A percentile compares a stretch with the other conserved stretches of the same genome.
Conservation (phyloP, 2,797 vertebrate genomes). For the Neosilurus hyrtlii region DNA sequence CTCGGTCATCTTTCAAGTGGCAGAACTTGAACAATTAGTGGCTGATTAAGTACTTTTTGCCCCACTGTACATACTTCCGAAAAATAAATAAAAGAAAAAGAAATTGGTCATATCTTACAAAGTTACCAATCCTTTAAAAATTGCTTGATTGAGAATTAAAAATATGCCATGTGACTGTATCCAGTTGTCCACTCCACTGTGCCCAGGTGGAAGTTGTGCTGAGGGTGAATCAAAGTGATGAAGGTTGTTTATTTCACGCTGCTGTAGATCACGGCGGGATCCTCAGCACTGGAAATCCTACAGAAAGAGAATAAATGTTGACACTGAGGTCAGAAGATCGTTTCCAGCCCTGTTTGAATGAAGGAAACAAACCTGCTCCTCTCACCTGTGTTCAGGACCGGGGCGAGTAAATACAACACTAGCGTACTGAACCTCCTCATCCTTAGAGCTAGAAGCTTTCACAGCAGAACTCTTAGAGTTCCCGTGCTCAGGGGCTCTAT, state of each 20-base stretch:
- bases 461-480: not conserved
- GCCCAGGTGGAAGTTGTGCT: not conserved
- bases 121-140: no score
- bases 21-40: no score
- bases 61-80: no score
- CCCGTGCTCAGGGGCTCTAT: not conserved
- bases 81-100: no score
- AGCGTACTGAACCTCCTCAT: not conserved
- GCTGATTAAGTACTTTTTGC: no score
- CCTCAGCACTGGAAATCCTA: constrained; percentile 1
- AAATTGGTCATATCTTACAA: no score
- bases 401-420: not conserved
- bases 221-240: not conserved
- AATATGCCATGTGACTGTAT: no score
- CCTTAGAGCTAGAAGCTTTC: not conserved
- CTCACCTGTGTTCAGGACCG: not conserved
- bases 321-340: not conserved
- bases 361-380: not conserved
- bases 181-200: no score
- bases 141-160: no score
- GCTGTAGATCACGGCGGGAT: constrained; percentile 13
- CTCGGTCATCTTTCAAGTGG: no score
- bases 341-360: not conserved
- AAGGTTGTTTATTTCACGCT: not conserved
- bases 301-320: not conserved